Evolutionary conservation across 1,140 invertebrate genomes (phyloP).

Genomic region (Fopius arisanus): DNA sequence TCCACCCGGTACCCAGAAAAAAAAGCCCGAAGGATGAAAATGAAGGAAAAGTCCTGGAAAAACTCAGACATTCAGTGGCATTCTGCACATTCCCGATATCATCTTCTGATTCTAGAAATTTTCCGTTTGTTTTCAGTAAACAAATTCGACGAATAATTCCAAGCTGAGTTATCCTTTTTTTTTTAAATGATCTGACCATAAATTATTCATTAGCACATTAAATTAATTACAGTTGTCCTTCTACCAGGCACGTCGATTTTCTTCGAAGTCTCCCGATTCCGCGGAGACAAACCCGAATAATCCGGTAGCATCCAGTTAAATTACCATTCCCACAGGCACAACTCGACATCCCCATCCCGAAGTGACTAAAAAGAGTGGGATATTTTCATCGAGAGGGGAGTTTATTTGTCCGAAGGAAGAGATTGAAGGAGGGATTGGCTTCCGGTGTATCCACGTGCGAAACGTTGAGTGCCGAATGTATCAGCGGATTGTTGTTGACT

Average conservation of each 20-base stretch:
- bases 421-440: background rate
- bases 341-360: background rate
- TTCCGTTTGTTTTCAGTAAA: no score
- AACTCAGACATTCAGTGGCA: background rate
- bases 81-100: no score
- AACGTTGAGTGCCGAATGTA: background rate
- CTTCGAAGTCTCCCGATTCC: no score
- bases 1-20: background rate
- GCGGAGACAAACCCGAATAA: no score
- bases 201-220: no score
- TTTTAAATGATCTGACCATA: no score
- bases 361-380: background rate
- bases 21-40: background rate
- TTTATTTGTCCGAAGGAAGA: no score
- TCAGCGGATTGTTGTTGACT: slow-evolving; percentile 5
- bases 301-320: background rate
- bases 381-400: no score
- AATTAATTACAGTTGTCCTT: no score
- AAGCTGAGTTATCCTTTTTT: no score
- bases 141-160: no score
- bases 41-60: background rate
- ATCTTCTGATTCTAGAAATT: no score
- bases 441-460: background rate
- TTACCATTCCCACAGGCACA: background rate
- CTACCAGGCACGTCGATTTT: background rate